A percentile compares a stretch with the other conserved stretches of the same genome.
phyloP scores from a whole-genome alignment of 2,888 invertebrate genomes.

The Drosophila subsilvestris region DNA sequence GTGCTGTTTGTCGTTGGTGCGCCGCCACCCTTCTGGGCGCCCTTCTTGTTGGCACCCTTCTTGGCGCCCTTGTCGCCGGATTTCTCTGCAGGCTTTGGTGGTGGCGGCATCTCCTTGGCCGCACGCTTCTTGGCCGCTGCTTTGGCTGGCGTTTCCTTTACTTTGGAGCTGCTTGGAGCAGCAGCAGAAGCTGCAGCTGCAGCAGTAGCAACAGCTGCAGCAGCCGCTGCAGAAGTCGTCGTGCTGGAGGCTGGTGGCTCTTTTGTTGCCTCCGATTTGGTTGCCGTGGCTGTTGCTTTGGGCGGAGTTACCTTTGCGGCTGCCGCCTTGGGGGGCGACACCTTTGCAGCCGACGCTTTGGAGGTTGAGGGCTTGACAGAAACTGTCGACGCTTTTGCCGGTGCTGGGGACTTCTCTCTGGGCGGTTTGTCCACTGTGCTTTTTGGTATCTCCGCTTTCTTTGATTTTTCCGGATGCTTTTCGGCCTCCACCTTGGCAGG shows the following conservation, averaged over 20 bases:
- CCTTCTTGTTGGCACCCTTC: slow-evolving; percentile 53
- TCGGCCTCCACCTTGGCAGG: slow-evolving; percentile 42
- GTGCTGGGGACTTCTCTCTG: neutral
- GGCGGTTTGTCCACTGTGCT: slow-evolving; percentile 29
- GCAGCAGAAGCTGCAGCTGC: neutral
- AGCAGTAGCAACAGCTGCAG: neutral
- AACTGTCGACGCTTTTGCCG: neutral
- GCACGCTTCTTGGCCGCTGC: slow-evolving; percentile 73
- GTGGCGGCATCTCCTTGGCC: slow-evolving; percentile 72
- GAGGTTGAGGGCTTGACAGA: neutral
- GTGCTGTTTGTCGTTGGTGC: slow-evolving; percentile 82
- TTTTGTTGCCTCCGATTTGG: neutral
- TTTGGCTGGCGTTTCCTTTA: slow-evolving; percentile 39
- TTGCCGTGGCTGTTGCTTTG: neutral
- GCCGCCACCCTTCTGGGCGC: slow-evolving; percentile 53
- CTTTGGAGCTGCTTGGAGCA: slow-evolving; percentile 11
- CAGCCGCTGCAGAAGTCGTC: neutral
- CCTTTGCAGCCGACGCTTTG: neutral
- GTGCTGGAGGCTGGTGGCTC: neutral
- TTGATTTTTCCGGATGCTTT: slow-evolving; percentile 47
- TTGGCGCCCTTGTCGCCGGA: slow-evolving; percentile 50
- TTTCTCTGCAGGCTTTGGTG: slow-evolving; percentile 65
- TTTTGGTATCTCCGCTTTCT: slow-evolving; percentile 45
- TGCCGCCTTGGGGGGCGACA: neutral
- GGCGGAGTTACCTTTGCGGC: neutral